phyloP scores from a whole-genome alignment of 2,797 vertebrate species.

The Notamacropus eugenii region DNA sequence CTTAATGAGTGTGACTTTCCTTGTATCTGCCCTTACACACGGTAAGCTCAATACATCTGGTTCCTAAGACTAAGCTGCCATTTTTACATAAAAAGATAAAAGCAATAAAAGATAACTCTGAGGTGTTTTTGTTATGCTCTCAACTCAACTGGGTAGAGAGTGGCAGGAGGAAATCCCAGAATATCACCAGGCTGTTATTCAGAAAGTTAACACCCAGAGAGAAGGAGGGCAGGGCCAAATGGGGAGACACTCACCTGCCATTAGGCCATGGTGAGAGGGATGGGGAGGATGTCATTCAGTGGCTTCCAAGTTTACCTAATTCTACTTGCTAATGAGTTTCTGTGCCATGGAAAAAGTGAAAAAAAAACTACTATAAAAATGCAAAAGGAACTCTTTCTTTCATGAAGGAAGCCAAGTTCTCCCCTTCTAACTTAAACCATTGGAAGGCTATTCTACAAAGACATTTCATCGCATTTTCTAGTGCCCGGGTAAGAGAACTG shows the following conservation, averaged over 20 bases:
- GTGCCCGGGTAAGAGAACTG: background rate
- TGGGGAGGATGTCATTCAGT: background rate
- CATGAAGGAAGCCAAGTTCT: background rate
- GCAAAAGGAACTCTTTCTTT: background rate
- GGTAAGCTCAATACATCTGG: no score
- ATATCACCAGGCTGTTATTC: background rate
- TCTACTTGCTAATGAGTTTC: background rate
- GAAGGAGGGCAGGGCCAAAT: background rate
- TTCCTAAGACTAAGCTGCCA: no score
- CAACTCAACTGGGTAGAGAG: background rate
- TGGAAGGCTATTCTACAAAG: background rate
- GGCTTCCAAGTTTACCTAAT: background rate
- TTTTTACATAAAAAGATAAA: background rate
- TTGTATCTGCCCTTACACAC: no score
- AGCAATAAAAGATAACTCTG: background rate
- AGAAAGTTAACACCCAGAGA: background rate
- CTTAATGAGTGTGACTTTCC: no score
- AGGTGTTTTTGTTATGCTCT: background rate
- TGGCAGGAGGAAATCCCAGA: background rate
- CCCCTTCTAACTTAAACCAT: conserved; percentile 7
- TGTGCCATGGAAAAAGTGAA: background rate
- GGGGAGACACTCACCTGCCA: background rate
- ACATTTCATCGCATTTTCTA: background rate
- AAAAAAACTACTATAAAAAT: background rate
- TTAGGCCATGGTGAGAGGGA: background rate